A percentile compares a stretch with the other conserved stretches of the same genome.
These are phyloP conservation scores for Periophthalmodon schlosseri DNA, from an alignment of 2,113 vertebrate species.

Conservation along the genomic window DNA sequence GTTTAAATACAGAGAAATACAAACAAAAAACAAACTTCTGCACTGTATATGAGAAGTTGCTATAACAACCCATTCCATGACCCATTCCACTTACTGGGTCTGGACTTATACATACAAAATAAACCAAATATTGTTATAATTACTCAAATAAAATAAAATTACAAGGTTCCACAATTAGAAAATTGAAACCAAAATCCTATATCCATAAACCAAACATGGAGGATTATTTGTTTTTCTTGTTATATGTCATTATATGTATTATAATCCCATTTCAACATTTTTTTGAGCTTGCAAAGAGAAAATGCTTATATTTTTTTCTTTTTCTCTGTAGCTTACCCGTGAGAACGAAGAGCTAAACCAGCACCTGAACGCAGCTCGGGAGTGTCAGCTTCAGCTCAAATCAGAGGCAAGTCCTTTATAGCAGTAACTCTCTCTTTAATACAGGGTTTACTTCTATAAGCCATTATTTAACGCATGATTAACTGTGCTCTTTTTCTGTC, in stretches of 20 bases:
- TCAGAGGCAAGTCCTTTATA: slow-evolving; percentile 74
- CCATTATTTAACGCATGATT: not conserved
- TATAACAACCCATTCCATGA: too few species aligned
- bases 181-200: too few species aligned
- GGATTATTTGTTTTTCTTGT: too few species aligned
- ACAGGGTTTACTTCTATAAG: not conserved
- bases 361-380: slow-evolving; percentile 76
- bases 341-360: slow-evolving; percentile 88
- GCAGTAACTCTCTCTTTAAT: not conserved
- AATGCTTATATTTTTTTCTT: not conserved
- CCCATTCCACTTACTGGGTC: too few species aligned
- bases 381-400: slow-evolving; percentile 75
- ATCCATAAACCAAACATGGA: too few species aligned
- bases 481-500: slow-evolving; percentile 22
- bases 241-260: not conserved
- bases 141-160: not conserved
- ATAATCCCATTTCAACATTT: not conserved
- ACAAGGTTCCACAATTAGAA: not conserved
- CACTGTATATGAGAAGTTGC: too few species aligned
- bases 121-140: not conserved
- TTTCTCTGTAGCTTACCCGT: slow-evolving; percentile 66
- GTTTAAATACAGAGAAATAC: too few species aligned
- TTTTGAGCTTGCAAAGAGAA: not conserved
- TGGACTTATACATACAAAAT: not conserved
- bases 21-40: too few species aligned